Evolutionary conservation across 2,113 vertebrate genomes (phyloP).

Genomic region (Labrus mixtus): DNA sequence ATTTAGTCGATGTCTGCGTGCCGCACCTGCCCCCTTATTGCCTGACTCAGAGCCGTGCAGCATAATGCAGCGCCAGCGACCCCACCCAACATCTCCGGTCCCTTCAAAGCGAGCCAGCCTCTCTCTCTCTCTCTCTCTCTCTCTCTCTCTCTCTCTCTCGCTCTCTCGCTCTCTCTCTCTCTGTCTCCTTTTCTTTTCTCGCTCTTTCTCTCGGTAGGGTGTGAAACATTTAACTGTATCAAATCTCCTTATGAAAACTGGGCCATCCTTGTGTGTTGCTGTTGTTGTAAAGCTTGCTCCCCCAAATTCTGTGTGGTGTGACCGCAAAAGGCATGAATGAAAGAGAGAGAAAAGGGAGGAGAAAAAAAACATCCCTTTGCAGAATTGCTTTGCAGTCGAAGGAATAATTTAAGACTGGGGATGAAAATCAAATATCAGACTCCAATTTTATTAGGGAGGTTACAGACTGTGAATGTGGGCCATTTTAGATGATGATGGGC

Average conservation of each 20-base stretch:
- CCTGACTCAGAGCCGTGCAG: slow-evolving; percentile 79
- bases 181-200: background rate
- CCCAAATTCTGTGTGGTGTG: slow-evolving; percentile 44
- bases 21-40: slow-evolving; percentile 74
- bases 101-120: slow-evolving; percentile 45
- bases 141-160: background rate
- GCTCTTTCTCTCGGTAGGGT: slow-evolving; percentile 15
- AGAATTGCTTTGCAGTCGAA: slow-evolving; percentile 53
- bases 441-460: slow-evolving; percentile 34
- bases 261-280: slow-evolving; percentile 38
- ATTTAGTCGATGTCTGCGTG: slow-evolving; percentile 48
- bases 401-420: slow-evolving; percentile 51
- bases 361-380: slow-evolving; percentile 34
- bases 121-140: slow-evolving; percentile 25
- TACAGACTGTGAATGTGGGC: slow-evolving; percentile 19
- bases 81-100: slow-evolving; percentile 84
- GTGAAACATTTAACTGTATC: slow-evolving; percentile 45
- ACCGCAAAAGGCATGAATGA: slow-evolving; percentile 48
- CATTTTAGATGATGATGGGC: slow-evolving; percentile 1
- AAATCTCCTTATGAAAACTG: slow-evolving; percentile 52
- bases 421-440: slow-evolving; percentile 37
- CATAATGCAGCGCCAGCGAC: slow-evolving; percentile 86
- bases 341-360: background rate
- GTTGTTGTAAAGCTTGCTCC: slow-evolving; percentile 11
- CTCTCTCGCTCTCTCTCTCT: slow-evolving; percentile 26